Base-by-base conservation (phyloP, 2,113 vertebrate species). In the Ciconia stormi region DNA sequence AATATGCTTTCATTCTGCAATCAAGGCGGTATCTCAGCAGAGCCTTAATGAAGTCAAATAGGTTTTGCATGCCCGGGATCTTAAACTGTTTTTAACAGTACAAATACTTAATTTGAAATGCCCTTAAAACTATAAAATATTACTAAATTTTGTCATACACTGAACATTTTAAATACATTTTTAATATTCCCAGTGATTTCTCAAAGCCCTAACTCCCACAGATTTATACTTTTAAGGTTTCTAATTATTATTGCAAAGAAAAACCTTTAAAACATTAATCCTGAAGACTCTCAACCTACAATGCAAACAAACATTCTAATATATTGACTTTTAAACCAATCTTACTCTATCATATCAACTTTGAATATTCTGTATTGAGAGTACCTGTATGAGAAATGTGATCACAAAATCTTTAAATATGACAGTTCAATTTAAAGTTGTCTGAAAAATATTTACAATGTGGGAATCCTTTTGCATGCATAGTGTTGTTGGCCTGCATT, bases 11-110 rank as follows among this genome's bases (percentile, higher is more conserved):
- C 40, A 23, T 62, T 66, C 87, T 38, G 42, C 87, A 95, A 44
- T 81, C 86, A 84, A 72, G 65, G 46, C 3, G 3, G 34, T 38
- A 53, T 55, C 83, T 73, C 63, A 69, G 80, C 65, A 86, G 20
- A 90, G 69, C 52, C 70, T 62, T 93, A 71, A 94, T 82, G 78
- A 91, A 93, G 69, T 78, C 81, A 93, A 89, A 89, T 58, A 58
- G 74, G 56, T 63, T 94, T 93, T 92, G 52, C 82, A 88, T 82
- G 74, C 73, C 70, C 52, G 47, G 44, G 82, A 92, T 88, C 78
- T 63, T 82, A 88, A 91, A 47, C 15, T 59, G 15, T 49, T 78
- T 78, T 58, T 72, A 93, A 49, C 46, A 44, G 34, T 40, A 77
- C 40, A 80, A 85, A 77, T 66, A 69, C 38, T 76, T 86, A 30